phyloP scores from a whole-genome alignment of 2,113 vertebrate genomes.

The Chlorocebus sabaeus region DNA sequence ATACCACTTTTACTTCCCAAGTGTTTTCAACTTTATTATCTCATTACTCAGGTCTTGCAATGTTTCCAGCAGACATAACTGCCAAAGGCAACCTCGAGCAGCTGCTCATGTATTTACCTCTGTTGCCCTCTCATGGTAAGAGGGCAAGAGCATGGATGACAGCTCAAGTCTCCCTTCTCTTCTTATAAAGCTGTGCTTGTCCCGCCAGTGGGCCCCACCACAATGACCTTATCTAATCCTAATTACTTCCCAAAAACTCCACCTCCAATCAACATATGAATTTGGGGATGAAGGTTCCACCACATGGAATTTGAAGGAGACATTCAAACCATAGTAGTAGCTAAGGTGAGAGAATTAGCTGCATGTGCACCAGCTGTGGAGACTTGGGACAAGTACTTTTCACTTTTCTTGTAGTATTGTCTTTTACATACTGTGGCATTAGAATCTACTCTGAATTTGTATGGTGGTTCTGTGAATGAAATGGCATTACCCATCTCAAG shows the following conservation, averaged over 20 bases:
- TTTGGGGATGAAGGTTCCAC: neutral
- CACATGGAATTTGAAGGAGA: neutral
- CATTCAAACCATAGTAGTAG: neutral
- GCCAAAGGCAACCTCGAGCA: neutral
- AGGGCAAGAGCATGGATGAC: neutral
- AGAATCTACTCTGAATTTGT: neutral
- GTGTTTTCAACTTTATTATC: constrained; percentile 25
- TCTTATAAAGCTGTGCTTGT: neutral
- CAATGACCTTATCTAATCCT: neutral
- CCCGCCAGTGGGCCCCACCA: neutral
- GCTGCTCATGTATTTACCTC: neutral
- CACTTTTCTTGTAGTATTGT: accelerated
- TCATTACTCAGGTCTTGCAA: neutral
- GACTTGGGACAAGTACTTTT: too few relatives aligned
- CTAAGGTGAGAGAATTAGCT: neutral
- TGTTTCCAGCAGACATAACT: neutral
- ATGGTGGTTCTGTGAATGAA: neutral
- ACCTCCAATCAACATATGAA: neutral
- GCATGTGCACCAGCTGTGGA: accelerated
- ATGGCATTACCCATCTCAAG: neutral
- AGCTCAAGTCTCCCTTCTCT: neutral
- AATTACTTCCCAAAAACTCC: neutral
- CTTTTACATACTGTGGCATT: neutral
- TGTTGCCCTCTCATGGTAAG: neutral
- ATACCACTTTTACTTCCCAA: neutral